Evolutionary conservation across 1,140 invertebrate genomes (phyloP).

Genomic region (Planococcus citri): DNA sequence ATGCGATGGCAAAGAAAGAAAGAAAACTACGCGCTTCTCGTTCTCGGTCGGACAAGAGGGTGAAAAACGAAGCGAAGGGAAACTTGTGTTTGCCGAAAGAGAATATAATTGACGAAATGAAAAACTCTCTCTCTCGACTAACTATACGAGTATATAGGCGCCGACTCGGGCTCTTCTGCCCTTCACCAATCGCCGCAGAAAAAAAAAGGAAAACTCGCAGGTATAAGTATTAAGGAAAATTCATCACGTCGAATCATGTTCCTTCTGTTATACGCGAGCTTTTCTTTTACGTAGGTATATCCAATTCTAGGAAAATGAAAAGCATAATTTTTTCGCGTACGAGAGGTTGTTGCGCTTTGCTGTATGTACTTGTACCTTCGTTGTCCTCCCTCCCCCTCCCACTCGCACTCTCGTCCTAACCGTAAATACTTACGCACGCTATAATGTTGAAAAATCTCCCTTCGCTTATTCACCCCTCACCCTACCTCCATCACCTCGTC

Average conservation of each 20-base stretch:
- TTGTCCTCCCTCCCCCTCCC: too few relatives aligned
- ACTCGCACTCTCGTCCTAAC: too few relatives aligned
- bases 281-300: background rate
- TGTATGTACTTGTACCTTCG: too few relatives aligned
- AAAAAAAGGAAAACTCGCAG: too few relatives aligned
- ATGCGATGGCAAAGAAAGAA: too few relatives aligned
- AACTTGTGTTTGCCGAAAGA: background rate
- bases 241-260: background rate
- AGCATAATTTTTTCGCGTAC: background rate
- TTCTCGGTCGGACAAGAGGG: background rate
- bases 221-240: background rate
- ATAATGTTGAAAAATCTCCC: too few relatives aligned
- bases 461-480: too few relatives aligned
- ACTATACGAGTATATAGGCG: background rate
- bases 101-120: slow-evolving; percentile 16
- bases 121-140: background rate
- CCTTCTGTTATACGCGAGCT: background rate
- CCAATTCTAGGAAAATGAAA: background rate
- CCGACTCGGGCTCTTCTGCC: background rate
- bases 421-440: too few relatives aligned
- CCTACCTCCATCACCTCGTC: too few relatives aligned
- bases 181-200: too few relatives aligned
- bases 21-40: slow-evolving; percentile 1
- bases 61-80: too few relatives aligned
- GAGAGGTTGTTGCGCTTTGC: slow-evolving; percentile 9